These are phyloP conservation scores for Delia radicum DNA, from an alignment of 1,140 invertebrate species.

Conservation along the genomic window DNA sequence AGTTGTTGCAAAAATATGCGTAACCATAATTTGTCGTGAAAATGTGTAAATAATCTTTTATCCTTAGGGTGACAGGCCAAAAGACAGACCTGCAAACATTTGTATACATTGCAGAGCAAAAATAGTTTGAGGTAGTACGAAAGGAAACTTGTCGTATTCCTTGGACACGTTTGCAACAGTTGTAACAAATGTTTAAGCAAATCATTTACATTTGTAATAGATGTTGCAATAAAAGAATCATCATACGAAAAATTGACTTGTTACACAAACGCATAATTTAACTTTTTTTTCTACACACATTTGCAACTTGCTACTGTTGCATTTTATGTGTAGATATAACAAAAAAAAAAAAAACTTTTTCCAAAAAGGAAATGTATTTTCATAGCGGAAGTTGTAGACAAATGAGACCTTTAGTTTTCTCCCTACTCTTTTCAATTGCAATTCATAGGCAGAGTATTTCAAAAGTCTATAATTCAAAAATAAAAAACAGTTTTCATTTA, in stretches of 20 bases:
- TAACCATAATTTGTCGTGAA: neutral
- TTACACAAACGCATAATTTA: constrained; percentile 14
- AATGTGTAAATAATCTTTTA: constrained; percentile 13
- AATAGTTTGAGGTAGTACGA: neutral
- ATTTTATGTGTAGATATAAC: neutral
- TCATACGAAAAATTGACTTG: constrained; percentile 14
- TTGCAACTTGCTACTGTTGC: neutral
- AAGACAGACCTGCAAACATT: neutral
- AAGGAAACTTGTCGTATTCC: neutral
- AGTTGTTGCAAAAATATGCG: neutral
- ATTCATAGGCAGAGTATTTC: neutral
- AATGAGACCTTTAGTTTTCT: constrained; percentile 54
- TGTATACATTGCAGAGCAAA: neutral
- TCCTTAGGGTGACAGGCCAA: neutral
- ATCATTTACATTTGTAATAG: constrained; percentile 20
- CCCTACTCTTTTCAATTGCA: neutral
- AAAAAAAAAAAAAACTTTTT: neutral
- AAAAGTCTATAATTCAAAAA: neutral
- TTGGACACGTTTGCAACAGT: neutral
- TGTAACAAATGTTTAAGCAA: constrained; percentile 16
- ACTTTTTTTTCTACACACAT: neutral
- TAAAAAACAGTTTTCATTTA: neutral
- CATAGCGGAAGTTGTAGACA: constrained; percentile 52
- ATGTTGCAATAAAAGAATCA: constrained; percentile 1
- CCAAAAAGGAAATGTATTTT: constrained; percentile 53